phyloP scores from a whole-genome alignment of 1,140 invertebrate genomes.

The Belonocnema kinseyi region DNA sequence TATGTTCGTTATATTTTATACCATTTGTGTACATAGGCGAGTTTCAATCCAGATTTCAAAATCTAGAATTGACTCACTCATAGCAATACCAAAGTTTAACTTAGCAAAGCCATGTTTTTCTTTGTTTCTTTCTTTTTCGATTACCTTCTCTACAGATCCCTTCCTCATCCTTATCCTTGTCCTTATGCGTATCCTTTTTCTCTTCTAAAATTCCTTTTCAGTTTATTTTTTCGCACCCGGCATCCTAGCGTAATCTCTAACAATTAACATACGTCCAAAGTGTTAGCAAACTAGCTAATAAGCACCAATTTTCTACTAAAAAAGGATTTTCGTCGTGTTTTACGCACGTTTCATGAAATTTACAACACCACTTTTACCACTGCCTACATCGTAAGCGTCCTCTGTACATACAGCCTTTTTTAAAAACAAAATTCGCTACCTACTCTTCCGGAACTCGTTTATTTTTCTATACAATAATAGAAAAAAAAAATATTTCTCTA shows the following conservation, averaged over 20 bases:
- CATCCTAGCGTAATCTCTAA: background rate
- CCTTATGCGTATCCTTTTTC: too few relatives aligned
- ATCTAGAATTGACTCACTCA: conserved; percentile 60
- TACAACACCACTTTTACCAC: conserved; percentile 54
- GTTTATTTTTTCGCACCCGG: background rate
- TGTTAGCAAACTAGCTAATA: conserved; percentile 13
- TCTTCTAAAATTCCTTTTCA: too few relatives aligned
- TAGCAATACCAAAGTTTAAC: conserved; percentile 76
- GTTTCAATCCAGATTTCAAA: conserved; percentile 39
- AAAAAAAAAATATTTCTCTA: conserved; percentile 25
- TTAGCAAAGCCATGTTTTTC: conserved; percentile 56
- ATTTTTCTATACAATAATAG: background rate
- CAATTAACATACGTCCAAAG: background rate
- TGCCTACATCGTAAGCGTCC: conserved; percentile 53
- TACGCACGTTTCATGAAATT: conserved; percentile 26
- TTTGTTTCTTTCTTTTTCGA: conserved; percentile 57
- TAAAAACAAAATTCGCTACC: background rate
- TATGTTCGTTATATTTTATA: conserved; percentile 58
- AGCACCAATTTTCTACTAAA: conserved; percentile 28
- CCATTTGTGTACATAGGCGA: conserved; percentile 62
- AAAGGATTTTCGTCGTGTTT: conserved; percentile 7
- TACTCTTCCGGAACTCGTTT: background rate
- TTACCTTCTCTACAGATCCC: conserved; percentile 44
- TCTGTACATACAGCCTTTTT: conserved; percentile 34
- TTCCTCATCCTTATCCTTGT: conserved; percentile 8